Conservation (phyloP, 2,113 vertebrate genomes). For the Sterna hirundo region DNA sequence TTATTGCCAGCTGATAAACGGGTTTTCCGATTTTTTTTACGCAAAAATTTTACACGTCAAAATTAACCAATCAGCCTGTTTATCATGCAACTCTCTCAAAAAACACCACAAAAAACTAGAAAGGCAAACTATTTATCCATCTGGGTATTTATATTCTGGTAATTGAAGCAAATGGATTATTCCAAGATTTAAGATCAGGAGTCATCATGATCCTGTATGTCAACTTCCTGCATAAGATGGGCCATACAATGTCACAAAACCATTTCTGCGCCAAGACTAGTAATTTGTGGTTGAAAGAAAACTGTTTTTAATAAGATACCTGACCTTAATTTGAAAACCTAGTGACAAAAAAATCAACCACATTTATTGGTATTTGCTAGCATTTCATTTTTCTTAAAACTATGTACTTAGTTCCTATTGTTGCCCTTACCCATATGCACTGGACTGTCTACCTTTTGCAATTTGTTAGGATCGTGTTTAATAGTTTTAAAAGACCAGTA, state of each 20-base stretch:
- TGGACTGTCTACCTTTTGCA: neutral
- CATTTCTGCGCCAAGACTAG: neutral
- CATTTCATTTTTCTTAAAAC: neutral
- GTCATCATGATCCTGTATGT: neutral
- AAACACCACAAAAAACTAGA: neutral
- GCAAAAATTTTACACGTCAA: neutral
- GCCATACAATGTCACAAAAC: neutral
- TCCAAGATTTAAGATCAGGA: neutral
- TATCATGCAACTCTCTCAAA: neutral
- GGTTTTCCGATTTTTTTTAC: neutral
- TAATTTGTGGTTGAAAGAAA: neutral
- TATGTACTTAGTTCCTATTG: neutral
- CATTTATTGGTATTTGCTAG: neutral
- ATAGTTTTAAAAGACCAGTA: neutral
- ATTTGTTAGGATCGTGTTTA: neutral
- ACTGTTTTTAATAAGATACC: neutral
- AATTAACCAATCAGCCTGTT: neutral
- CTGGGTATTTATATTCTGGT: neutral
- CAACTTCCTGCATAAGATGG: neutral
- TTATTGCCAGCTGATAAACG: neutral
- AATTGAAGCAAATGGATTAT: neutral
- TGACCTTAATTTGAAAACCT: neutral
- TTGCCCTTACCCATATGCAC: neutral
- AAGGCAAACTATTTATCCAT: neutral
- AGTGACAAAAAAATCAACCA: neutral